Evolutionary conservation across 2,888 invertebrate genomes (phyloP).

Genomic region (Pseudococcus longispinus): DNA sequence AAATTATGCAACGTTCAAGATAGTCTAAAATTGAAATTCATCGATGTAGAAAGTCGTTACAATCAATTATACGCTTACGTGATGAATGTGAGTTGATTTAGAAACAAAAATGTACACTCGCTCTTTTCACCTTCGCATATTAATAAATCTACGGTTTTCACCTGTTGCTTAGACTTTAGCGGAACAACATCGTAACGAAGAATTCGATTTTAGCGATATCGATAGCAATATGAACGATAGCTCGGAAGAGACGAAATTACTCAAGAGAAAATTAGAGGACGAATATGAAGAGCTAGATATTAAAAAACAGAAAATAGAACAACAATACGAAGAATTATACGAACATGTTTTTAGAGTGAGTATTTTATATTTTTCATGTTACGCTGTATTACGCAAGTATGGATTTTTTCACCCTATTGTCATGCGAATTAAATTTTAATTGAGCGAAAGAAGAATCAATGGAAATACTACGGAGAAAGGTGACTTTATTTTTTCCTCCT

Average conservation of each 20-base stretch:
- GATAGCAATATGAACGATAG: conserved; percentile 7
- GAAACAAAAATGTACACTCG: neutral
- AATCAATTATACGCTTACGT: conserved; percentile 32
- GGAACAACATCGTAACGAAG: conserved; percentile 11
- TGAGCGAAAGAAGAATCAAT: neutral
- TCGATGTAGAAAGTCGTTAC: conserved; percentile 26
- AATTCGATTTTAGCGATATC: conserved; percentile 8
- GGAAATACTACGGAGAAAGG: neutral
- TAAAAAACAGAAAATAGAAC: conserved; percentile 39
- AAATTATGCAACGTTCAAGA: neutral
- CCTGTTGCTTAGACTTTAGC: neutral
- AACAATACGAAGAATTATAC: conserved; percentile 18
- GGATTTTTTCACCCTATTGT: neutral
- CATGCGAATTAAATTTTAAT: neutral
- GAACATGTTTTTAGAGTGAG: conserved; percentile 43
- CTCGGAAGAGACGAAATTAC: conserved; percentile 3
- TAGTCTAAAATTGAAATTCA: neutral
- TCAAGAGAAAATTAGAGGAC: conserved; percentile 1
- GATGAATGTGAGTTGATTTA: conserved; percentile 41
- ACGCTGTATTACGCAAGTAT: neutral
- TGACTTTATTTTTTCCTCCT: neutral
- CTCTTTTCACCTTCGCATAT: neutral
- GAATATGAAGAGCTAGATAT: conserved; percentile 19
- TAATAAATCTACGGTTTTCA: neutral
- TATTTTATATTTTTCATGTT: neutral